phyloP scores from a whole-genome alignment of 2,888 invertebrate species.

The Molanna angustata region DNA sequence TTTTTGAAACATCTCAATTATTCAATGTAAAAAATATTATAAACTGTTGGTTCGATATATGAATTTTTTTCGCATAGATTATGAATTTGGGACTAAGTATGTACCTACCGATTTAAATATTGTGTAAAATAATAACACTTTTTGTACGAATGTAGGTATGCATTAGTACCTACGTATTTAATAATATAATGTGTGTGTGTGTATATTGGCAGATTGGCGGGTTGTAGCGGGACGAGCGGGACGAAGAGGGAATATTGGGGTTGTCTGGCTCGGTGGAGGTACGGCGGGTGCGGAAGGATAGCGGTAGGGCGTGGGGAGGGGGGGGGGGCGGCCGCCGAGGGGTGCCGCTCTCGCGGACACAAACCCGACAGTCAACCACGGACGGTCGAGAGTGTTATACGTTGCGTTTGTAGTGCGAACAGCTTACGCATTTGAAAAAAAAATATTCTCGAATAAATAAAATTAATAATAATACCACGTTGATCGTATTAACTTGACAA shows the following conservation, averaged over 20 bases:
- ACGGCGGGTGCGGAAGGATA: constrained; percentile 30
- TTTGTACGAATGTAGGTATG: too few relatives aligned
- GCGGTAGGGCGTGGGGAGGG: constrained; percentile 35
- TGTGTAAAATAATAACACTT: too few relatives aligned
- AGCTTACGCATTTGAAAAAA: constrained; percentile 34
- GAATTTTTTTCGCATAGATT: too few relatives aligned
- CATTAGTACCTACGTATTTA: too few relatives aligned
- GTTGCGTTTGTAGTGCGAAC: constrained; percentile 52
- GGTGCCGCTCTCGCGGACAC: constrained; percentile 4
- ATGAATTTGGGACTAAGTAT: too few relatives aligned
- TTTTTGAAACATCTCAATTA: too few relatives aligned
- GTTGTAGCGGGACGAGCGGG: neutral
- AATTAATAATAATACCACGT: constrained; percentile 12
- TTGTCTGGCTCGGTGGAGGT: too few relatives aligned
- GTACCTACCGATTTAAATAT: too few relatives aligned
- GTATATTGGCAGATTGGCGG: too few relatives aligned
- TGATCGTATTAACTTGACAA: too few relatives aligned
- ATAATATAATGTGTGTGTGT: neutral
- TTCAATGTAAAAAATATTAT: too few relatives aligned
- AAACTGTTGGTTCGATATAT: too few relatives aligned
- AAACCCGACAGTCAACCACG: constrained; percentile 39
- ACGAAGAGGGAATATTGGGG: neutral
- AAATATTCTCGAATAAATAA: constrained; percentile 14
- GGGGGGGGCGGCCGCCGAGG: constrained; percentile 34
- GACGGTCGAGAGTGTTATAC: constrained; percentile 37